Evolutionary conservation across 2,797 vertebrate genomes (phyloP), one percentile per base, ranked within the genome.

Genomic region (Characodon lateralis): DNA sequence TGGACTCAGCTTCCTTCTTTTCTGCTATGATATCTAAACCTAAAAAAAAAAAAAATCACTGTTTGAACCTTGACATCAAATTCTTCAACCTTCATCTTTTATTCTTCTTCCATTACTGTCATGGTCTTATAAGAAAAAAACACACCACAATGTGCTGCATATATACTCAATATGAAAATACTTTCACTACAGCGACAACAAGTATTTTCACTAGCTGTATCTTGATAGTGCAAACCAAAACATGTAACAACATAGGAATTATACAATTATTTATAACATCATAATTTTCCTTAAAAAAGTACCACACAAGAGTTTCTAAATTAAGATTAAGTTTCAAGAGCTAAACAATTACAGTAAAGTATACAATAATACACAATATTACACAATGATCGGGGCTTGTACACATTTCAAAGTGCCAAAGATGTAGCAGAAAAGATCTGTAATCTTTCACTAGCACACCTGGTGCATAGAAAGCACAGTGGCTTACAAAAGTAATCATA

Each of bases 331-430:
- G 94, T 90, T 91, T 76, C 87, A 82, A 95, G 86, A 86, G 73
- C 84, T 87, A 80, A 93, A 90, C 91, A 93, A 90, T 90, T 91
- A 92, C 92, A 93, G 81, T 89, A 90, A 94, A 93, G 90, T 94
- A 93, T 93, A 95, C 94, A 93, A 88, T 93, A 95, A 94, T 94
- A 92, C 93, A 94, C 94, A 94, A 89, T 93, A 93, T 95, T 93
- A 93, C 92, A 94, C 93, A 91, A 86, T 83, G 89, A 93, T 87
- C 89, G 83, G 82, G 84, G 77, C 78, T 73, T 87, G 76, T 86
- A 83, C 85, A 91, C 76, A 70, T 82, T 79, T 86, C 70, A 74
- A 86, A 89, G 90, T 86, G 88, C 90, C 93, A 90, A 84, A 86
- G 66, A 92, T 91, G 92, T 84, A 89, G 87, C 81, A 88, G 92